These are phyloP conservation scores for Fissipunctia ypsillon DNA, from an alignment of 2,888 invertebrate species.

Conservation along the genomic window DNA sequence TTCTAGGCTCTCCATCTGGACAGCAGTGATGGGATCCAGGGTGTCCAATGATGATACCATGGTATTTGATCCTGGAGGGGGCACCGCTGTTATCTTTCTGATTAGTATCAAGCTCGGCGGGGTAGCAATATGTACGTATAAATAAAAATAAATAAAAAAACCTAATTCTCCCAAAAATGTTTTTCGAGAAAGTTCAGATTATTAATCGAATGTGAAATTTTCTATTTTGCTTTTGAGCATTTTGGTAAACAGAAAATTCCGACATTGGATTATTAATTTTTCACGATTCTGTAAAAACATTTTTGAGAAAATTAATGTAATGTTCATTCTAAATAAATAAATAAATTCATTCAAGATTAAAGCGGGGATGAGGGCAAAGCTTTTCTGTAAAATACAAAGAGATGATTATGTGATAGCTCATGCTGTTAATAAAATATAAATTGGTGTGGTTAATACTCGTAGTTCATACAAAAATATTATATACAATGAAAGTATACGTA, in stretches of 20 bases:
- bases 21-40: conserved; percentile 90
- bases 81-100: conserved; percentile 89
- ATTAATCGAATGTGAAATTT: conserved; percentile 10
- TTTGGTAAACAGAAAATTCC: conserved; percentile 32
- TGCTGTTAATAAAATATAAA: conserved; percentile 43
- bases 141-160: conserved; percentile 39
- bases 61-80: conserved; percentile 94
- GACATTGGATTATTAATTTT: background rate
- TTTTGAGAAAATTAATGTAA: conserved; percentile 41
- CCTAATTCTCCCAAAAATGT: conserved; percentile 21
- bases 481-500: conserved; percentile 25
- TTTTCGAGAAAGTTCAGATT: background rate
- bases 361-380: conserved; percentile 73
- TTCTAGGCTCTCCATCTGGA: conserved; percentile 88
- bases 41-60: conserved; percentile 95
- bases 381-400: conserved; percentile 69
- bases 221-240: conserved; percentile 22
- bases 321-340: conserved; percentile 39
- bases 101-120: conserved; percentile 88
- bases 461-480: conserved; percentile 9
- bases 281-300: background rate
- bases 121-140: conserved; percentile 73
- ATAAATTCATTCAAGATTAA: conserved; percentile 54
- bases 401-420: conserved; percentile 60
- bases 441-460: conserved; percentile 3